Percentiles rank a stretch among this genome's conserved stretches.
Evolutionary conservation across 2,113 vertebrate species (phyloP).

Genomic region (Stomatorhinus ivindoensis): DNA sequence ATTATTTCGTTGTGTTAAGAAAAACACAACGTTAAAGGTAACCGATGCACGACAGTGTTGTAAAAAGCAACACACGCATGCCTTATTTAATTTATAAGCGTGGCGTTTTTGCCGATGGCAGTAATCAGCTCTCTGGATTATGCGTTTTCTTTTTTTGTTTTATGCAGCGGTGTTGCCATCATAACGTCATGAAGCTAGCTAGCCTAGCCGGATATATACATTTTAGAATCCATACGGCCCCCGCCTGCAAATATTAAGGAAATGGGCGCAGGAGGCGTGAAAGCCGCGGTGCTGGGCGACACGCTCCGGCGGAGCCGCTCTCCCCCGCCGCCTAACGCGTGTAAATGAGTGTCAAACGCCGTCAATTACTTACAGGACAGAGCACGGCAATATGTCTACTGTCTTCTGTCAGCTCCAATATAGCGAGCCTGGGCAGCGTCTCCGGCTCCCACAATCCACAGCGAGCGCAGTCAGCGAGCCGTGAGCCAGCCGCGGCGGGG

Average conservation of each 20-base stretch:
- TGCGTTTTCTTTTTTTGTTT: neutral
- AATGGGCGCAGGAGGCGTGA: conserved; percentile 7
- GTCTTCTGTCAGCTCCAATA: conserved; percentile 29
- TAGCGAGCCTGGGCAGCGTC: conserved; percentile 49
- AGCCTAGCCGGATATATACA: conserved; percentile 19
- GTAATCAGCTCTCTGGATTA: neutral
- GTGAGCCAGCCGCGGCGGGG: conserved; percentile 22
- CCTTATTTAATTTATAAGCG: neutral
- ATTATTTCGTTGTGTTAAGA: conserved; percentile 10
- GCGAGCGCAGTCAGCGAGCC: conserved; percentile 38
- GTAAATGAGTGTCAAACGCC: conserved; percentile 12
- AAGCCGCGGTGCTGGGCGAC: neutral
- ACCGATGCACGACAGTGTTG: neutral
- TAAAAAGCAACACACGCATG: neutral
- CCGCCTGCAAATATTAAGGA: conserved; percentile 3
- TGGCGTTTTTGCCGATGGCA: neutral
- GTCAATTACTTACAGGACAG: conserved; percentile 46
- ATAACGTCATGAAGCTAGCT: conserved; percentile 28
- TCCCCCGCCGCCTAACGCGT: neutral
- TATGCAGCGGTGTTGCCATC: neutral
- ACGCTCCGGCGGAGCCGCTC: neutral
- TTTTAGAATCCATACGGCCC: conserved; percentile 39
- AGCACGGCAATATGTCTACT: conserved; percentile 38
- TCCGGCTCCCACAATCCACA: conserved; percentile 64
- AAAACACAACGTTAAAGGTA: neutral